Base-by-base conservation (phyloP, 2,113 vertebrate species). In the Rissa tridactyla region DNA sequence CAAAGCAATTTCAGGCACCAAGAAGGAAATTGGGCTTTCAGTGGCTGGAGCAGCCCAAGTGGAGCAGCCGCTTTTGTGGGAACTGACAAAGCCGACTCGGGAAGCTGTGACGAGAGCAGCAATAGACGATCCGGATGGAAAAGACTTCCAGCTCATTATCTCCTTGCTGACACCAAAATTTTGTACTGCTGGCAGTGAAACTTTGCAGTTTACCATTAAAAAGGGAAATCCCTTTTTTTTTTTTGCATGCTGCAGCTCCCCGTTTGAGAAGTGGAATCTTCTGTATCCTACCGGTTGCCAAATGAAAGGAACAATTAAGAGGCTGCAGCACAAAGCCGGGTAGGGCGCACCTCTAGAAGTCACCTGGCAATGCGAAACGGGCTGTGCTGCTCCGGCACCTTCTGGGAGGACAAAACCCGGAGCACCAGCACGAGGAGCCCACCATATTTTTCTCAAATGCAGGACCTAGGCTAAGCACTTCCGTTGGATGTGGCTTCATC, bases 21-120 rank as follows among this genome's bases (percentile, higher is more conserved):
- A 86, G 96, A 58, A 92, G 88, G 88, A 93, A 94, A 90, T 5
- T 1, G 10, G 86, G 65, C 51, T 94, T 86, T 88, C 47, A 15
- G 82, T 9, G 65, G 47, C 46, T 78, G 79, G 92, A 93, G 85
- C 71, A 93, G 95, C 86, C 86, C 86, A 95, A 93, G 77, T 29
- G 46, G 61, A 90, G 69, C 78, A 47, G 90, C 20, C 1, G 44
- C 69, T 70, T 57, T 68, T 65, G 73, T 66, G 62, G 73, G 61
- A 94, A 42, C 27, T 14, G 78, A 46, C 69, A 68, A n/a, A 18
- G 81, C 60, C 26, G 52, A 44, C 46, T 46, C 5, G 6, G 70
- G 87, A 62, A 86, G 58, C 70, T 42, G 73, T 46, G 61, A 55
- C 0, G 1, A 55, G 85, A 70, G 73, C 57, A 44, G 30, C 11